Conservation (phyloP, 92 coral and sea anemone species). For the Meandrina meandrites region DNA sequence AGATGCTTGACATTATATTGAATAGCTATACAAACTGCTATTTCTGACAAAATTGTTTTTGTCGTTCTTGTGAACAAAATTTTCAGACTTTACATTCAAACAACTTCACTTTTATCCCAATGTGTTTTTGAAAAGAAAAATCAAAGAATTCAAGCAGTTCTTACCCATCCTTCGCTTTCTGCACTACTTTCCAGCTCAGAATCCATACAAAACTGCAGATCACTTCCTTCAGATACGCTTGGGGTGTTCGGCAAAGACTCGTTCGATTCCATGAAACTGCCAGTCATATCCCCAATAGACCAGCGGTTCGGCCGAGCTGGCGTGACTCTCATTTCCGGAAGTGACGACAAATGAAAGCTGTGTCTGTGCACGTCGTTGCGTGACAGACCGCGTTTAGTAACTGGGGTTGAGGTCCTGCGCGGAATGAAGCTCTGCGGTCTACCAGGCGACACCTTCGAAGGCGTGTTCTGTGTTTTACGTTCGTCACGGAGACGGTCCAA, state of each 20-base stretch:
- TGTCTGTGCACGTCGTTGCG: constrained; percentile 27
- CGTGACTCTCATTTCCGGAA: constrained; percentile 54
- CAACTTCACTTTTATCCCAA: no score
- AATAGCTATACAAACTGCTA: background rate
- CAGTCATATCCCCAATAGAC: constrained; percentile 24
- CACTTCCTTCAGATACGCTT: constrained; percentile 28
- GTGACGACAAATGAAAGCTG: constrained; percentile 57
- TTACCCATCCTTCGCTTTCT: constrained; percentile 41
- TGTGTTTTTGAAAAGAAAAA: background rate
- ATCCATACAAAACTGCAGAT: constrained; percentile 37
- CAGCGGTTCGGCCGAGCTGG: constrained; percentile 41
- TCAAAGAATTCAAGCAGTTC: background rate
- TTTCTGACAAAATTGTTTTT: background rate
- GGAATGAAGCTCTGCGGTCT: constrained; percentile 43
- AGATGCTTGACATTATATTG: background rate
- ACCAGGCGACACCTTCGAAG: constrained; percentile 1
- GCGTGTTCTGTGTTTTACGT: constrained; percentile 12
- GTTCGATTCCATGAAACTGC: constrained; percentile 6
- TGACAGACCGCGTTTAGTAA: constrained; percentile 8
- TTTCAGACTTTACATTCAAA: no score
- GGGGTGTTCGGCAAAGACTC: constrained; percentile 24
- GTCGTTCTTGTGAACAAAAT: no score
- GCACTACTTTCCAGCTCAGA: constrained; percentile 31
- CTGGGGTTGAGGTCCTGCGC: constrained; percentile 61
- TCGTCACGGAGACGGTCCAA: constrained; percentile 51